These are phyloP conservation scores for Solea senegalensis DNA, from an alignment of 2,113 vertebrate genomes.

Conservation along the genomic window DNA sequence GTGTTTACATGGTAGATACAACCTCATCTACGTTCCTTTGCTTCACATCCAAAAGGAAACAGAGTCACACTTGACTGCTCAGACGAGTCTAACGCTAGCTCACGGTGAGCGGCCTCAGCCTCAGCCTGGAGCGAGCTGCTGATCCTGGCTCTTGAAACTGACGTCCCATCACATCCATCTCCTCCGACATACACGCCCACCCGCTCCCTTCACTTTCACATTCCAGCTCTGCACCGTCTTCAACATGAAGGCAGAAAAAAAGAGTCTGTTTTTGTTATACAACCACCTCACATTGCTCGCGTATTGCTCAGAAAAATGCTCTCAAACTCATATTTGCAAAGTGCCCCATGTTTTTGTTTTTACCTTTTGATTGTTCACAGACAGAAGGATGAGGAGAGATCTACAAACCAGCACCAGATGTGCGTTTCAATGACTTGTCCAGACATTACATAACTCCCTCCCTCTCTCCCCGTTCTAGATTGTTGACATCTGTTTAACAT, in stretches of 20 bases:
- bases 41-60: background rate
- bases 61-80: slow-evolving; percentile 13
- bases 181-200: background rate
- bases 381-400: background rate
- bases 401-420: slow-evolving; percentile 54
- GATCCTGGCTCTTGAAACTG: slow-evolving; percentile 1
- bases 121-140: slow-evolving; percentile 35
- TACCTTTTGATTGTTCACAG: slow-evolving; percentile 8
- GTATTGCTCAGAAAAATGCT: background rate
- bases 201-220: background rate
- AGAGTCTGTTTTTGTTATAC: background rate
- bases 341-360: background rate
- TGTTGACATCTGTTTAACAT: slow-evolving; percentile 56
- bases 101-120: background rate
- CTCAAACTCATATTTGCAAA: background rate
- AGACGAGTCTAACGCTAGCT: slow-evolving; percentile 17
- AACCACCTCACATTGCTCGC: background rate
- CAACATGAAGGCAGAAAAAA: background rate
- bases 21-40: background rate
- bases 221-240: background rate
- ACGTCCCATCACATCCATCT: slow-evolving; percentile 53
- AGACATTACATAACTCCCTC: slow-evolving; percentile 57
- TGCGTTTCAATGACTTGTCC: slow-evolving; percentile 34
- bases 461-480: background rate
- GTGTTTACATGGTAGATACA: too few relatives aligned